phyloP scores from a whole-genome alignment of 2,113 vertebrate genomes.

The Tretioscincus oriximinensis region DNA sequence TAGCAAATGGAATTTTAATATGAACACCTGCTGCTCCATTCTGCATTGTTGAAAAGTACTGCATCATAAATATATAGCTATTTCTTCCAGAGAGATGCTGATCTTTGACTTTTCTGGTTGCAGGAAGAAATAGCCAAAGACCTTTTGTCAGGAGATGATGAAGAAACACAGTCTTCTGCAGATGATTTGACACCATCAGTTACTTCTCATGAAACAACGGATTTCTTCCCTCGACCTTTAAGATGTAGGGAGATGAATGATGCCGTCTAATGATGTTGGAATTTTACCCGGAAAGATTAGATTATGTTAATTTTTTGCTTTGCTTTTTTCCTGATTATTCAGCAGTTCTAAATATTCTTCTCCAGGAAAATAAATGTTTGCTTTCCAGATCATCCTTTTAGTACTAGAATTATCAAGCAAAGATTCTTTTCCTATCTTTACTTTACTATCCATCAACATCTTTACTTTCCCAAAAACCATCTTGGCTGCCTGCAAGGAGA shows the following conservation, averaged over 20 bases:
- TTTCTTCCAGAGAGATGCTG: conserved; percentile 2
- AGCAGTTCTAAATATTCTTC: background rate
- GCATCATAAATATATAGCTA: background rate
- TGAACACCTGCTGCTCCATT: background rate
- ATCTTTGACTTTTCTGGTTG: conserved; percentile 26
- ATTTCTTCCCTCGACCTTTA: conserved; percentile 95
- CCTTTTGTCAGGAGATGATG: conserved; percentile 94
- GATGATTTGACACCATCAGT: conserved; percentile 97
- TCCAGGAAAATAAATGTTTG: background rate
- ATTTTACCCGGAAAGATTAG: background rate
- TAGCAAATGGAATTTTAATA: background rate
- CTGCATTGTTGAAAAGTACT: background rate
- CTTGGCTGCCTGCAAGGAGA: no score
- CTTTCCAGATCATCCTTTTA: background rate
- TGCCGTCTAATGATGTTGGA: background rate
- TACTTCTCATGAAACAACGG: conserved; percentile 93
- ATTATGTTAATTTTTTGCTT: background rate
- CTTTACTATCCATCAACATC: no score
- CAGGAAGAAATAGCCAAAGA: conserved; percentile 99
- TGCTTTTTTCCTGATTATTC: background rate
- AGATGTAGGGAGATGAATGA: conserved; percentile 82
- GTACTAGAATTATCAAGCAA: background rate
- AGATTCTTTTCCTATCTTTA: no score
- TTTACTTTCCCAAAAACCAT: no score
- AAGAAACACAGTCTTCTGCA: conserved; percentile 98